These are phyloP conservation scores for Exaiptasia diaphana DNA, from an alignment of 64 coral and sea anemone species.

Conservation along the genomic window DNA sequence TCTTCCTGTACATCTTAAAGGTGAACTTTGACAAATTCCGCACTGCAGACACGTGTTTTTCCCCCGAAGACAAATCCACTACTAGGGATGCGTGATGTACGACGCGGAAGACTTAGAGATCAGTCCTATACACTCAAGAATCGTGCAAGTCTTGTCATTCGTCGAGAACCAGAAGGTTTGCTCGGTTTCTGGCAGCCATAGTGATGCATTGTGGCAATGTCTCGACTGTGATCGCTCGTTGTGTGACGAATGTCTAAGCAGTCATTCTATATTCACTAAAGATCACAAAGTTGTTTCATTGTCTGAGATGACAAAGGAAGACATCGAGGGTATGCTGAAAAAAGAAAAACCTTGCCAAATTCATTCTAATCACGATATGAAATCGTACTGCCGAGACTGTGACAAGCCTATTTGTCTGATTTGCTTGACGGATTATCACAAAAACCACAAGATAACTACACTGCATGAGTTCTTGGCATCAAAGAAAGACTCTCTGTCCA, in stretches of 20 bases:
- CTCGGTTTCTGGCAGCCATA: background rate
- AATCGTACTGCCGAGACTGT: background rate
- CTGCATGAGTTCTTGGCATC: background rate
- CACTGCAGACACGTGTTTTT: too few relatives aligned
- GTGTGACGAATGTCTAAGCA: background rate
- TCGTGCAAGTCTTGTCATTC: background rate
- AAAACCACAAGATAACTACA: background rate
- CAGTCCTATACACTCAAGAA: background rate
- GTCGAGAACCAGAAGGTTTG: background rate
- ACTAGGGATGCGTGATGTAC: too few relatives aligned
- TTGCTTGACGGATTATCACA: background rate
- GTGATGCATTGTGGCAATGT: background rate
- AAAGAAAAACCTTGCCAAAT: background rate
- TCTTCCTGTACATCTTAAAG: too few relatives aligned
- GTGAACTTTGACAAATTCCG: too few relatives aligned
- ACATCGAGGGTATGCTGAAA: background rate
- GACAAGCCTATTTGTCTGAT: background rate
- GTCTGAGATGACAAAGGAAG: background rate
- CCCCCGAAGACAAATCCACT: too few relatives aligned
- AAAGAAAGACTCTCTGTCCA: background rate
- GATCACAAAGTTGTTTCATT: background rate
- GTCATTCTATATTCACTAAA: background rate
- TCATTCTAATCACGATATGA: background rate
- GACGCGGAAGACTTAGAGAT: background rate
- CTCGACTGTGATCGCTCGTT: background rate